Conservation (phyloP, 2,113 vertebrate species). For the Sorex fumeus region DNA sequence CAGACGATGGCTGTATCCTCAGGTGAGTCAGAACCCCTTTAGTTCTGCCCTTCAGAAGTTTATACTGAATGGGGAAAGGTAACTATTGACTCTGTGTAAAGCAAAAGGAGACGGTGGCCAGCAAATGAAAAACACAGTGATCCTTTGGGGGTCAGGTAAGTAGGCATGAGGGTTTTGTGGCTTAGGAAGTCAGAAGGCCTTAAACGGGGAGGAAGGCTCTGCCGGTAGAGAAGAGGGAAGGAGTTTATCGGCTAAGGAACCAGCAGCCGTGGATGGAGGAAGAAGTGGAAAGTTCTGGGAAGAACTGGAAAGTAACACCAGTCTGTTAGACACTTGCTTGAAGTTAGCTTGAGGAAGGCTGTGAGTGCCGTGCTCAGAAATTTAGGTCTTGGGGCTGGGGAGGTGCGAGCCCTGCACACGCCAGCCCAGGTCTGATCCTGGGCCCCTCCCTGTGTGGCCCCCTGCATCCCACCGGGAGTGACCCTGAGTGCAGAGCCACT, state of each 20-base stretch:
- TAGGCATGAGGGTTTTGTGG: background rate
- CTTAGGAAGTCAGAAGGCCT: background rate
- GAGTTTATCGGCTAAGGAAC: slow-evolving; percentile 21
- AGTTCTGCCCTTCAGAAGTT: slow-evolving; percentile 23
- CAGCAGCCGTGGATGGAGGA: background rate
- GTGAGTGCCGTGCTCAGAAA: no score
- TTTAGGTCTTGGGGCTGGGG: no score
- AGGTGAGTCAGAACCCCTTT: background rate
- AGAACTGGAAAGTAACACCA: background rate
- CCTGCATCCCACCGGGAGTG: no score
- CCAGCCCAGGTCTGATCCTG: no score
- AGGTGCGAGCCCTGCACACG: no score
- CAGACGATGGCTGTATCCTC: background rate
- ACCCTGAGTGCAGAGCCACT: no score
- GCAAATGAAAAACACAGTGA: background rate
- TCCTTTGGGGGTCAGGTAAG: background rate
- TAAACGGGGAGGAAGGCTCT: slow-evolving; percentile 35
- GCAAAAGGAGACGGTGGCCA: slow-evolving; percentile 9
- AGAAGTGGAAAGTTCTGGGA: background rate
- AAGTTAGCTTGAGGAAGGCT: no score
- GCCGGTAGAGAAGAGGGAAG: slow-evolving; percentile 18
- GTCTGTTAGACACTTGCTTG: no score
- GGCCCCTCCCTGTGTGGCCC: no score
- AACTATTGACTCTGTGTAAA: background rate
- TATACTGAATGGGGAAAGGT: background rate